Base-by-base conservation (phyloP, 1,140 invertebrate genomes). In the Laupala kohalensis region DNA sequence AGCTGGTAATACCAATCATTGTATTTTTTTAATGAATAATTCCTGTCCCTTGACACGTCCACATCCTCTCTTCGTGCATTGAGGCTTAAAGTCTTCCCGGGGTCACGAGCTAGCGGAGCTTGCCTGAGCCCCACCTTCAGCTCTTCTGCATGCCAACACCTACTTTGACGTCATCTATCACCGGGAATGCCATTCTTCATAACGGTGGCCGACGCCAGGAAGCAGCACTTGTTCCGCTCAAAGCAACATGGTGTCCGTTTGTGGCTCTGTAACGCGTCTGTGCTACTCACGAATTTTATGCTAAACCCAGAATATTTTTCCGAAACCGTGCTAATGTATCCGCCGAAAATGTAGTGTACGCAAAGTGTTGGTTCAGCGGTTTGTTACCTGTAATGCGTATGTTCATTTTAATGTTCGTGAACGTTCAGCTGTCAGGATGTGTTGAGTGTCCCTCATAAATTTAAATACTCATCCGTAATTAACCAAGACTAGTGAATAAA, bases 171-270 rank as follows among this genome's bases (percentile, higher is more conserved):
- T 68, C 67, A 68, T 29, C 67, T 28, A 0, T 9, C 28, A 68
- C 23, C 67, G 23, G 26, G 26, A 27, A 71, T 71, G 64, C 70
- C 63, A 12, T 12, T 19, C 62, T 3, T 19, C 1, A 2, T 62
- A 63, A 12, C 27, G 62, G 28, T 63, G 70, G 26, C 30, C 27
- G 70, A 53, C 70, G 62, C 63, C 19, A 71, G 70, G 64, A 26
- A 26, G 25, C 70, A 12, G 13, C n/a, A 26, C 28, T 2, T 64
- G 25, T 2, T 1, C 12, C 3, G 4, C 15, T 3, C 24, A 53
- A n/a, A 19, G 25, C 69, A 71, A 64, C 63, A 71, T 71, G 70
- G 70, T 64, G 23, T 3, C 0, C 63, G 69, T 24, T 71, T 71
- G 70, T 71, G 24, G 63, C 28, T 65, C 12, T 71, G 26, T 26